phyloP scores from a whole-genome alignment of 92 coral and sea anemone genomes.

The Metridium senile region DNA sequence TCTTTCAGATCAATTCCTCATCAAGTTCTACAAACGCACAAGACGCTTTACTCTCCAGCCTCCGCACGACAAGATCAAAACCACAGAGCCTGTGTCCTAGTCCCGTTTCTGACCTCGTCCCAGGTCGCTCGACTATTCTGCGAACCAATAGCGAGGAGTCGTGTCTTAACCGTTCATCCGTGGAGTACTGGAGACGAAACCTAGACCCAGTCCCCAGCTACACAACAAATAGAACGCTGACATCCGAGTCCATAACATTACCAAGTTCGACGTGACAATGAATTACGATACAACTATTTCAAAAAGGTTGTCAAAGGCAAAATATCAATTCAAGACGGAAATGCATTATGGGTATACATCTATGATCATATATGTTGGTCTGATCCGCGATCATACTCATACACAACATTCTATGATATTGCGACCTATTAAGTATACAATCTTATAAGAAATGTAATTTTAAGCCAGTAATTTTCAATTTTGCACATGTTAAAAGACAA shows the following conservation, averaged over 20 bases:
- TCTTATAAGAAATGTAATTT: too few species aligned
- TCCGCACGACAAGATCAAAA: slow-evolving; percentile 60
- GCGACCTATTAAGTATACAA: too few species aligned
- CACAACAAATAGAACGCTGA: neutral
- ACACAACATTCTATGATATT: too few species aligned
- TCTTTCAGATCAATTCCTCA: slow-evolving; percentile 16
- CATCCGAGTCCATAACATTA: neutral
- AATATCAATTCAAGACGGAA: too few species aligned
- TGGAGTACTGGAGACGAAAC: slow-evolving; percentile 73
- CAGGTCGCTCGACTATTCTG: slow-evolving; percentile 31
- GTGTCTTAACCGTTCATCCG: slow-evolving; percentile 55
- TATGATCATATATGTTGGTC: too few species aligned
- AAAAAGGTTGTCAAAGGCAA: too few species aligned
- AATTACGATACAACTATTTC: neutral
- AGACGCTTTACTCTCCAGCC: slow-evolving; percentile 62
- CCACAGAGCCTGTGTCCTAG: slow-evolving; percentile 65
- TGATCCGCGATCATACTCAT: too few species aligned
- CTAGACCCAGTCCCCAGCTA: slow-evolving; percentile 23
- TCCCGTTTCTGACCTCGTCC: slow-evolving; percentile 39
- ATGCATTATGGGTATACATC: too few species aligned
- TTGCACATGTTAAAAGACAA: too few species aligned
- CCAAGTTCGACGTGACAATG: slow-evolving; percentile 24
- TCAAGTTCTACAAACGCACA: slow-evolving; percentile 49
- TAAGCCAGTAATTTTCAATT: too few species aligned
- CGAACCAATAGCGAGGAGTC: slow-evolving; percentile 64